Conservation (phyloP, 2,888 invertebrate species). For the Melanargia galathea region DNA sequence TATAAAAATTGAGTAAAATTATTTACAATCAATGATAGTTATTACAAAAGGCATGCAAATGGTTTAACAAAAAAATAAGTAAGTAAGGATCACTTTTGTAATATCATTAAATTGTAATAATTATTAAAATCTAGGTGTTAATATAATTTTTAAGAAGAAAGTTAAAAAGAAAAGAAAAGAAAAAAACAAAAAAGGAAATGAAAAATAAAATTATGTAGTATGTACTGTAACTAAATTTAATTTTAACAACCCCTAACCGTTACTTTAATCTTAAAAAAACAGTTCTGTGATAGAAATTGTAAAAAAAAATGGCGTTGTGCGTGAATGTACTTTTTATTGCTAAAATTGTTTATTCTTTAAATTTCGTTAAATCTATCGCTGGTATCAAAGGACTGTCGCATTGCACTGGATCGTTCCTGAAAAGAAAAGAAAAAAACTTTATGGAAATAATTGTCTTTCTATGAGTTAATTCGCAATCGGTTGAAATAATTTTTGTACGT, state of each 20-base stretch:
- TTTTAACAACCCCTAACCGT: conserved; percentile 30
- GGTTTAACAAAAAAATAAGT: conserved; percentile 30
- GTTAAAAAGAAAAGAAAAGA: conserved; percentile 28
- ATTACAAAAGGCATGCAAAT: conserved; percentile 60
- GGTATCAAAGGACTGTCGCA: conserved; percentile 84
- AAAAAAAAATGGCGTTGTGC: background rate
- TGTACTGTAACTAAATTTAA: conserved; percentile 43
- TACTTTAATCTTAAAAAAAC: background rate
- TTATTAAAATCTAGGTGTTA: conserved; percentile 23
- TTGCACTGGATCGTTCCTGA: conserved; percentile 85
- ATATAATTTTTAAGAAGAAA: conserved; percentile 31
- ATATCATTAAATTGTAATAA: conserved; percentile 56
- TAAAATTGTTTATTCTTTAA: conserved; percentile 70
- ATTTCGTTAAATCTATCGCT: conserved; percentile 83
- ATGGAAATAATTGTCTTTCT: too few species aligned
- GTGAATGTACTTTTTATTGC: conserved; percentile 32
- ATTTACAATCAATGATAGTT: conserved; percentile 53
- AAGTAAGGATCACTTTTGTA: conserved; percentile 55
- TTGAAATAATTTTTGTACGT: too few species aligned
- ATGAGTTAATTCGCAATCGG: too few species aligned
- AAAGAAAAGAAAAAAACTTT: too few species aligned
- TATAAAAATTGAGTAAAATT: conserved; percentile 30
- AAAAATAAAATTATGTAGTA: conserved; percentile 19
- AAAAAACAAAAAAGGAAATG: conserved; percentile 32
- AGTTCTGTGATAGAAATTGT: background rate